These are phyloP conservation scores for Microctonus aethiopoides DNA, from an alignment of 2,888 invertebrate genomes.

Conservation along the genomic window DNA sequence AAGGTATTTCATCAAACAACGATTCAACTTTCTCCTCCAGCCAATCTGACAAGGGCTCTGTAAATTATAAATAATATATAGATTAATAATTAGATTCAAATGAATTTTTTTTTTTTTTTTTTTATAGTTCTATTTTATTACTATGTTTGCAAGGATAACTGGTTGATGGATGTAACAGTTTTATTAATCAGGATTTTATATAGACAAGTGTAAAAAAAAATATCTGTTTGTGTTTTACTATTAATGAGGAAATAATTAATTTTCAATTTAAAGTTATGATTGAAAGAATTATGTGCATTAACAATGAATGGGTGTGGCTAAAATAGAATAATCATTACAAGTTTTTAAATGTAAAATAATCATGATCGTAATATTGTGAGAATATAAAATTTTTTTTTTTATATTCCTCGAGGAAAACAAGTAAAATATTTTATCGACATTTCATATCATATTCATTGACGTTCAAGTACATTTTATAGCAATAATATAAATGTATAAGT, in stretches of 20 bases:
- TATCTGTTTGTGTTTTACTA: background rate
- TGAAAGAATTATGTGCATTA: conserved; percentile 23
- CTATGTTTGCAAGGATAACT: background rate
- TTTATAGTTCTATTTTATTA: background rate
- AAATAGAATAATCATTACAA: conserved; percentile 16
- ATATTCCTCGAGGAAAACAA: conserved; percentile 52
- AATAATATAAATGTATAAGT: background rate
- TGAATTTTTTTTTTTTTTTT: background rate
- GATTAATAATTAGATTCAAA: conserved; percentile 30
- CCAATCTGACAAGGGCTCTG: conserved; percentile 77
- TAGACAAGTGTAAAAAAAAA: background rate
- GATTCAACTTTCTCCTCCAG: conserved; percentile 76
- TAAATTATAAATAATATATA: conserved; percentile 45
- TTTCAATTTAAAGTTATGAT: background rate
- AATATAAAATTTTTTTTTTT: no score
- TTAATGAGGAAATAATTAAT: conserved; percentile 1
- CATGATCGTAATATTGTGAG: conserved; percentile 35
- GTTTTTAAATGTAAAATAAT: conserved; percentile 45
- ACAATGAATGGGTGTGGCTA: conserved; percentile 52
- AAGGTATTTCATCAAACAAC: conserved; percentile 74
- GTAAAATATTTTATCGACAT: conserved; percentile 35
- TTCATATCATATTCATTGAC: background rate
- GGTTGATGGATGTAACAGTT: background rate
- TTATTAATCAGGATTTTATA: no score
- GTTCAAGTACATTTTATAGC: conserved; percentile 1